These are phyloP conservation scores for Probaryconus sp. DNA, from an alignment of 1,140 invertebrate species.

Conservation along the genomic window DNA sequence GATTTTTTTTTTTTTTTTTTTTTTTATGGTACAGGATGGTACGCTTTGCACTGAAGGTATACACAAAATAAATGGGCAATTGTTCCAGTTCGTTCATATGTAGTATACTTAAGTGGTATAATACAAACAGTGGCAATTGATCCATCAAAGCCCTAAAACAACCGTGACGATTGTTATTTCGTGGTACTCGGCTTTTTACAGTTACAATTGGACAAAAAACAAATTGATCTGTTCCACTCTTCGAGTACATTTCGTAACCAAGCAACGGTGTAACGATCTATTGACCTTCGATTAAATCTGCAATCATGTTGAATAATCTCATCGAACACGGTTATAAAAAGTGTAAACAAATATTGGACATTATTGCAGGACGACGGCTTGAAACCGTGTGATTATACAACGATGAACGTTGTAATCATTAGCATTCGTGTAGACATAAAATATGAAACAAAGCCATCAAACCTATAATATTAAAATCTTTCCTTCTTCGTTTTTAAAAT, in stretches of 20 bases:
- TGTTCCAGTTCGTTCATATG: slow-evolving; percentile 21
- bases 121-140: slow-evolving; percentile 24
- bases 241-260: slow-evolving; percentile 41
- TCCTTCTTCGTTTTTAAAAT: too few species aligned
- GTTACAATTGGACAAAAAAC: slow-evolving; percentile 39
- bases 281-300: slow-evolving; percentile 15
- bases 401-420: too few species aligned
- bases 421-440: too few species aligned
- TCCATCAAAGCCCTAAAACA: slow-evolving; percentile 31
- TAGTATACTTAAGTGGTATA: background rate
- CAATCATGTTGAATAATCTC: background rate
- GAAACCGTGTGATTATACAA: too few species aligned
- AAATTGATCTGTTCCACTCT: slow-evolving; percentile 38
- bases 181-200: slow-evolving; percentile 44
- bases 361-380: too few species aligned
- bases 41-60: background rate
- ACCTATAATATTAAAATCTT: too few species aligned
- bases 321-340: too few species aligned
- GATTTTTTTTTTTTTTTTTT: too few species aligned
- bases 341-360: too few species aligned
- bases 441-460: too few species aligned
- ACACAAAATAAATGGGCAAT: slow-evolving; percentile 10
- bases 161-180: slow-evolving; percentile 44
- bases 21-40: slow-evolving; percentile 1
- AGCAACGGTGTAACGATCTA: slow-evolving; percentile 21